Base-by-base conservation (phyloP, 2,888 invertebrate species). In the Oxycera nigricornis region DNA sequence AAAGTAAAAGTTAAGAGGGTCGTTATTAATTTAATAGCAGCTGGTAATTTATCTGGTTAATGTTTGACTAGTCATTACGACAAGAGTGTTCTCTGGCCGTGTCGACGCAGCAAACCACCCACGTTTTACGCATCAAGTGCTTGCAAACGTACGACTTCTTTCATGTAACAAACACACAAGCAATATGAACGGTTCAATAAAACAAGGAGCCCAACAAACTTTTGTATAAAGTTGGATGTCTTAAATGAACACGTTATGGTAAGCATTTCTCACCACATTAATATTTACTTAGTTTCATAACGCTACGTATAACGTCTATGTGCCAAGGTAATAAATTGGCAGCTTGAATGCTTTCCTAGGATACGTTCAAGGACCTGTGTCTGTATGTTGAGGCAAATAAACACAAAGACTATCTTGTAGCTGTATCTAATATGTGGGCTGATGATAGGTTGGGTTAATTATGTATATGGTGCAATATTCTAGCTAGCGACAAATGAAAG, bases 11-110 rank as follows among this genome's bases (percentile, higher is more conserved):
- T 70, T 70, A 70, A 55, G 26, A 70, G 26, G 31, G 24, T 70
- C 70, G 46, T 70, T 70, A 70, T 70, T 70, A 70, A 70, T 70
- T 65, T 70, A 55, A 70, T 26, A 22, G 52, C 70, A 70, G 24
- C 55, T 55, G 14, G 22, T 22, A 24, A 55, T 55, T 55, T 55
- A 62, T 62, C 2, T 35, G 31, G 22, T 20, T 62, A 62, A 20
- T 62, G 35, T 62, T 62, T 62, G 31, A 35, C 31, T 62, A 62
- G 39, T 17, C 17, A 17, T 62, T 62, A 2, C 11, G n/a, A 9
- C 61, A 62, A 35, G 62, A 22, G 35, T 17, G 9, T 35, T 35
- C 35, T 55, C 41, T 65, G 9, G 24, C 39, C 22, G 65, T 65
- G 4, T 14, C 35, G 14, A 11, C 46, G 46, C 46, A 46, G 3